Percentiles rank a stretch among this genome's conserved stretches.
These are phyloP conservation scores for Phylloscopus collybita DNA, from an alignment of 2,797 vertebrate species.

Conservation along the genomic window DNA sequence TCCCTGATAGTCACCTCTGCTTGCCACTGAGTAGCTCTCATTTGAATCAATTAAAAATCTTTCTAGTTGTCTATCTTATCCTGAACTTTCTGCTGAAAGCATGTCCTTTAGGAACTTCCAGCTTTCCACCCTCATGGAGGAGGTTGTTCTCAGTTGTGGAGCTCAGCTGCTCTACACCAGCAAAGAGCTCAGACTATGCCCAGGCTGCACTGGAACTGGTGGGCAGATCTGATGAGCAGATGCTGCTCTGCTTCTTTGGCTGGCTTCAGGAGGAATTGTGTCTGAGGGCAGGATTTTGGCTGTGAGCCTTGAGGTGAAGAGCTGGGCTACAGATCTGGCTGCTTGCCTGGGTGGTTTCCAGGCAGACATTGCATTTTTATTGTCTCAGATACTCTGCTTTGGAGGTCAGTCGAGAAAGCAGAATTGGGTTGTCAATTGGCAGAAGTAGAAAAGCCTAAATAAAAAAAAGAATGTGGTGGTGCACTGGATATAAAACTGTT, in stretches of 20 bases:
- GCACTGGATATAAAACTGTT: not conserved
- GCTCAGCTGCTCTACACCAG: not conserved
- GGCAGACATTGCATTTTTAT: constrained; percentile 68
- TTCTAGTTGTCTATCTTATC: not conserved
- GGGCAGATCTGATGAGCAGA: not conserved
- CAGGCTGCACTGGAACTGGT: not conserved
- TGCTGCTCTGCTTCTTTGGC: constrained; percentile 1
- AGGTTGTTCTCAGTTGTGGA: not conserved
- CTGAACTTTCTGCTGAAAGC: not conserved
- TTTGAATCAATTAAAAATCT: not conserved
- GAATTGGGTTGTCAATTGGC: constrained; percentile 32
- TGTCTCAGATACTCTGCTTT: constrained; percentile 52
- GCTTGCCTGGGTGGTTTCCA: constrained; percentile 66
- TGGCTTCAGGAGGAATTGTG: constrained; percentile 31
- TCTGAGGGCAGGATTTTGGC: constrained; percentile 58
- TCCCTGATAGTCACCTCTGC: not conserved
- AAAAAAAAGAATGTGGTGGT: not conserved
- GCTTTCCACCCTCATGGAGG: not conserved
- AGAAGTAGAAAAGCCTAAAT: constrained; percentile 10
- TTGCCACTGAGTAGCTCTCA: not conserved
- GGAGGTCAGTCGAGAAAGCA: constrained; percentile 39
- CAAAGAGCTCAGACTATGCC: not conserved
- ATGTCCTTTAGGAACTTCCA: not conserved
- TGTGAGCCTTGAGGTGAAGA: constrained; percentile 55
- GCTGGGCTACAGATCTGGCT: constrained; percentile 38